These are phyloP conservation scores for Eudyptes chrysolophus DNA, from an alignment of 2,113 vertebrate species.

Conservation along the genomic window DNA sequence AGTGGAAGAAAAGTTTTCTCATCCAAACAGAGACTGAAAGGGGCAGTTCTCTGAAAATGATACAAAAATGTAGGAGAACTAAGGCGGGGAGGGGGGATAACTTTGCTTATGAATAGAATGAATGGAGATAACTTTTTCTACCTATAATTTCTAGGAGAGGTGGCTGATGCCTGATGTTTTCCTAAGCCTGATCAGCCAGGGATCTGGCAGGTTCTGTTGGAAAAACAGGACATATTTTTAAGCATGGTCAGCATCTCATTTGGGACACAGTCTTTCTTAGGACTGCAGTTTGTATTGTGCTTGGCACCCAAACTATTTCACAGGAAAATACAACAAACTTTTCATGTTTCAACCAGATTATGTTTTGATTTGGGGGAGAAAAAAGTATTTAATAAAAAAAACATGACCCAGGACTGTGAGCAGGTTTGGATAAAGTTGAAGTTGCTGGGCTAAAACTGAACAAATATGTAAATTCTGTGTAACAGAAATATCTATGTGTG, in stretches of 20 bases:
- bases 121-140: background rate
- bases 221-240: background rate
- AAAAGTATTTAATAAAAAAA: background rate
- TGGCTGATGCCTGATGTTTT: background rate
- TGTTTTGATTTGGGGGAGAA: background rate
- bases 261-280: background rate
- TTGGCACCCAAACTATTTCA: background rate
- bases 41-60: background rate
- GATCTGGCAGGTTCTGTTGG: background rate
- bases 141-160: background rate
- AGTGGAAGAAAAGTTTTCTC: background rate
- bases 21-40: background rate
- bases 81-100: too few species aligned
- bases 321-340: background rate
- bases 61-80: background rate
- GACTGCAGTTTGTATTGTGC: background rate
- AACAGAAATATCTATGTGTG: background rate
- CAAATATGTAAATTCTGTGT: background rate
- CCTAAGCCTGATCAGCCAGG: background rate
- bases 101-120: background rate
- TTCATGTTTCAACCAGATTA: background rate
- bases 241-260: background rate
- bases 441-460: background rate
- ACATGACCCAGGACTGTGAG: background rate
- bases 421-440: background rate